Evolutionary conservation across 2,113 vertebrate species (phyloP), one percentile per base, ranked within the genome.

Genomic region (Rhea americana): DNA sequence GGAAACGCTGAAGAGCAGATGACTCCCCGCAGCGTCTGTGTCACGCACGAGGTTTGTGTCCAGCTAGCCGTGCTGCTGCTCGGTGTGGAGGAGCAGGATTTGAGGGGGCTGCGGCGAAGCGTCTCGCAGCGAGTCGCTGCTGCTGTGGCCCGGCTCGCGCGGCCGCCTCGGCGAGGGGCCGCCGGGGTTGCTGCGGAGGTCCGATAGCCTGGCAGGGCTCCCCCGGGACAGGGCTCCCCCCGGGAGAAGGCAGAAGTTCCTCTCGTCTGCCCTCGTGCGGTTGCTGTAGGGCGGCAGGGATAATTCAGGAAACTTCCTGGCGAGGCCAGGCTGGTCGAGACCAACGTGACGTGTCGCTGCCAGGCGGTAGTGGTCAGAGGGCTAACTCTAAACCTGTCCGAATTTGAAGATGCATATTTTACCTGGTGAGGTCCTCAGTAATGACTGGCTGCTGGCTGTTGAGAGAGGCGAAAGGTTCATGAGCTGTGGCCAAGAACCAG

Each of bases 261-360:
- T 61, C 5, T 5, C 55, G 53, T 20, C 67, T 68, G n/a, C 37
- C 41, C 9, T n/a, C 11, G 0, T 6, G 13, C 26, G 30, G 26
- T 35, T 19, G 15, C 30, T 58, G 30, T 17, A 12, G 0, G 0
- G 59, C 39, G 37, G 35, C 66, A 25, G 28, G 61, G 41, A 22
- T 53, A 16, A 25, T 14, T 2, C 10, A 43, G 41, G 47, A 66
- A 41, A 25, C 26, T 8, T 47, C 22, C 28, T 3, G 26, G 16
- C 15, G 26, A 55, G 53, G 22, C 51, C 51, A 53, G 2, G 15
- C 12, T 86, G 89, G 59, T 24, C 0, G 2, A 35, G 74, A 24
- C 24, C 10, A 35, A 45, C 19, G 39, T 47, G 61, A 8, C 61
- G 2, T 22, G 2, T 30, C 58, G 50, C 68, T 89, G 63, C 43